Percentiles rank a stretch among this genome's conserved stretches.
phyloP scores from a whole-genome alignment of 37 sponge, comb jelly and placozoan genomes.

The Bolinopsis microptera region DNA sequence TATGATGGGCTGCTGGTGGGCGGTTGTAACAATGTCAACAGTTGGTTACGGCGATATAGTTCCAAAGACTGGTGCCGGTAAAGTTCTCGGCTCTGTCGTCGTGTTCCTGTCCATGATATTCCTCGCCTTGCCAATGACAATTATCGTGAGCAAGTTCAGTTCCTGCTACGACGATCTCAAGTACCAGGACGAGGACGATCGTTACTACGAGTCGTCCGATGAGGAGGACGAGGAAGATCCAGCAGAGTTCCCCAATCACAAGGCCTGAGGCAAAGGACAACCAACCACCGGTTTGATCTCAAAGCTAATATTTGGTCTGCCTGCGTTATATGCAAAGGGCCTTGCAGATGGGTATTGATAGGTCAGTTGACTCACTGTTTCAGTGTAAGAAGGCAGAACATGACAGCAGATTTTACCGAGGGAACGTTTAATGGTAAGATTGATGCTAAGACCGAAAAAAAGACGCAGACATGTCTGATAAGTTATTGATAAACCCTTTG shows the following conservation, averaged over 20 bases:
- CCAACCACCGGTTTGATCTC: no score
- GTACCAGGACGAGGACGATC: constrained; percentile 55
- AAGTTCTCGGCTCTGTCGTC: constrained; percentile 14
- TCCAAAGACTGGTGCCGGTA: neutral
- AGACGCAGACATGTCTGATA: neutral
- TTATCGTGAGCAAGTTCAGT: constrained; percentile 61
- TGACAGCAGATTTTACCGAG: neutral
- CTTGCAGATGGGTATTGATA: neutral
- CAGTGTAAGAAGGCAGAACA: neutral
- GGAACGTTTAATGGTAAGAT: neutral
- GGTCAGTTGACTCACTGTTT: neutral
- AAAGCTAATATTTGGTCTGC: no score
- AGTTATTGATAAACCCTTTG: neutral
- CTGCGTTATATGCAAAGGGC: no score
- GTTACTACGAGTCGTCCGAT: neutral
- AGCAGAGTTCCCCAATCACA: neutral
- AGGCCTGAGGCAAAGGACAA: neutral
- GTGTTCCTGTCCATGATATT: constrained; percentile 65
- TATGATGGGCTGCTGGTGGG: constrained; percentile 63
- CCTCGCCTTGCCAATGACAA: constrained; percentile 63
- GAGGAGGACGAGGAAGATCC: constrained; percentile 26
- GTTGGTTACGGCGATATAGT: constrained; percentile 59
- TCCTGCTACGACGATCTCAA: constrained; percentile 62
- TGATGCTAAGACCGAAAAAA: neutral
- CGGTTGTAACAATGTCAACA: constrained; percentile 57